Conservation (phyloP, 2,113 vertebrate genomes). For the Serilophus lunatus region DNA sequence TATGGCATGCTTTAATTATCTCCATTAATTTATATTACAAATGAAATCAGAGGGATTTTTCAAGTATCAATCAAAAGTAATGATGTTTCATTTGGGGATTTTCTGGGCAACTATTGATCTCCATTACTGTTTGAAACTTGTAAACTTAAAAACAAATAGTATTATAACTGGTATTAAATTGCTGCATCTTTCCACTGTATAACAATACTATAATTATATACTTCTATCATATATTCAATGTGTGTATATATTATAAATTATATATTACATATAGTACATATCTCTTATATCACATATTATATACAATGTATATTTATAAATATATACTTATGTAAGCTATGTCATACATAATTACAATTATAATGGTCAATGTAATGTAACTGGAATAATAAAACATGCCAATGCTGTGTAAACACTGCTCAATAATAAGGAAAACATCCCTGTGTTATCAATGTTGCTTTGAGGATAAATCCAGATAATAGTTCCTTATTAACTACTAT, state of each 20-base stretch:
- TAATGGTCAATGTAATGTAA: not conserved
- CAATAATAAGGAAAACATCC: not conserved
- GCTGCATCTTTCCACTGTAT: not conserved
- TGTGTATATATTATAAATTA: not conserved
- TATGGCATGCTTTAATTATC: not conserved
- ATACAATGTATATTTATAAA: too few species aligned
- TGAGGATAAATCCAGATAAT: not conserved
- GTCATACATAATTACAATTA: not conserved
- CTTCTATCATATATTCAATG: not conserved
- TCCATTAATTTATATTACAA: not conserved
- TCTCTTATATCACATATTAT: not conserved
- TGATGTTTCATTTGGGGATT: not conserved
- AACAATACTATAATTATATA: not conserved
- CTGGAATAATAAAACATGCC: not conserved
- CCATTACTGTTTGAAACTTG: not conserved
- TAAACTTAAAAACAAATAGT: not conserved
- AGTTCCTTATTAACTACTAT: accelerated
- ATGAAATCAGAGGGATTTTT: not conserved
- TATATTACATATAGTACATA: not conserved
- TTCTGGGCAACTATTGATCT: not conserved
- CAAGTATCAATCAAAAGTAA: not conserved
- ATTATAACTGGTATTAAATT: not conserved
- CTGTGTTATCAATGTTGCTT: not conserved
- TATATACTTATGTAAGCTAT: too few species aligned
- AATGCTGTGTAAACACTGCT: not conserved